A percentile compares a stretch with the other conserved stretches of the same genome.
phyloP scores from a whole-genome alignment of 2,113 vertebrate genomes.

The Cephalopterus ornatus region DNA sequence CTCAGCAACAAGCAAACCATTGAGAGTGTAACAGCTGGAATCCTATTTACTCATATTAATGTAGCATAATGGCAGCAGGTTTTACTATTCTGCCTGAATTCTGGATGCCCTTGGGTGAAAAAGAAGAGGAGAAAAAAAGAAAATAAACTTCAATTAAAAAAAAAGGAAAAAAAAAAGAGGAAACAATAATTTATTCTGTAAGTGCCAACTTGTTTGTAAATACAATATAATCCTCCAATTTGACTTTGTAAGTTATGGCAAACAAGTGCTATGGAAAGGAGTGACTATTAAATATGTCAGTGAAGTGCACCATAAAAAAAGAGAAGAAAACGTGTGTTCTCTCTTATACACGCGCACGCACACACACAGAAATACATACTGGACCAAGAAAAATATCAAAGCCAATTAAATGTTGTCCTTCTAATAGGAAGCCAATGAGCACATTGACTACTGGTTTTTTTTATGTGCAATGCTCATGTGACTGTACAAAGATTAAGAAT shows the following conservation, averaged over 20 bases:
- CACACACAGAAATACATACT: background rate
- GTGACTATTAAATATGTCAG: constrained; percentile 48
- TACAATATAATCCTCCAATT: constrained; percentile 72
- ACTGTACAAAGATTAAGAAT: constrained; percentile 2
- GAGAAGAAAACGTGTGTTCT: background rate
- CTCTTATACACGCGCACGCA: background rate
- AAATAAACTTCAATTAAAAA: background rate
- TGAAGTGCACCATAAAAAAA: constrained; percentile 59
- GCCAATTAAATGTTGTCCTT: constrained; percentile 34
- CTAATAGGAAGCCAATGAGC: constrained; percentile 68
- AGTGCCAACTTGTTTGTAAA: constrained; percentile 93
- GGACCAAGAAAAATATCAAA: constrained; percentile 26
- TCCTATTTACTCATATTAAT: constrained; percentile 70
- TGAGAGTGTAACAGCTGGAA: constrained; percentile 64
- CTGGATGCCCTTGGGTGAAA: constrained; percentile 64
- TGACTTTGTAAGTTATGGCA: constrained; percentile 74
- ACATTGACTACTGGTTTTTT: constrained; percentile 25
- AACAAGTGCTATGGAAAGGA: constrained; percentile 63
- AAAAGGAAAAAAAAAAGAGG: background rate
- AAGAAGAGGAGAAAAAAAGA: constrained; percentile 18
- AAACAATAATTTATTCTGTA: constrained; percentile 86
- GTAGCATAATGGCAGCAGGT: constrained; percentile 74
- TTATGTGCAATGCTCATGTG: constrained; percentile 32
- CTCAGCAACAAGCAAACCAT: constrained; percentile 64
- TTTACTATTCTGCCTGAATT: constrained; percentile 66